phyloP scores from a whole-genome alignment of 2,113 vertebrate species.

The Thalassoma bifasciatum region DNA sequence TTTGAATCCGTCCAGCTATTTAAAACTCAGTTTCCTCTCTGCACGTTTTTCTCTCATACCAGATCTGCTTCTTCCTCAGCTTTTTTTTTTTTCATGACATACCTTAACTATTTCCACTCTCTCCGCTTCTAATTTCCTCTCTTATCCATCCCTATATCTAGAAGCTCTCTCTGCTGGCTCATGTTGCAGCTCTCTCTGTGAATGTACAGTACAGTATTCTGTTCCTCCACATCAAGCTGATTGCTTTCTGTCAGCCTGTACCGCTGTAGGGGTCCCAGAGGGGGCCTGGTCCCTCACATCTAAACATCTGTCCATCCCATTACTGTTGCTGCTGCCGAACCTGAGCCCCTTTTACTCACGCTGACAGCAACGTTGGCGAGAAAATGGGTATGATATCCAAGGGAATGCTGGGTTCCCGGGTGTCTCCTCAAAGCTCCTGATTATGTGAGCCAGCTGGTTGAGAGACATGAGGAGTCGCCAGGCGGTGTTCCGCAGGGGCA shows the following conservation, averaged over 20 bases:
- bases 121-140: constrained; percentile 50
- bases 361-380: constrained; percentile 69
- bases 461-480: constrained; percentile 60
- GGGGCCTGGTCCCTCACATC: constrained; percentile 67
- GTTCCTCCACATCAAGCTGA: constrained; percentile 80
- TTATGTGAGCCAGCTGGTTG: constrained; percentile 77
- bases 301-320: constrained; percentile 83
- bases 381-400: constrained; percentile 68
- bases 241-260: constrained; percentile 77
- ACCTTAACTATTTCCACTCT: constrained; percentile 32
- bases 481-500: constrained; percentile 47
- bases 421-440: constrained; percentile 73
- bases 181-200: constrained; percentile 66
- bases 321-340: constrained; percentile 56
- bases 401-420: constrained; percentile 68
- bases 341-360: constrained; percentile 68
- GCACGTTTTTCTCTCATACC: background rate
- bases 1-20: background rate
- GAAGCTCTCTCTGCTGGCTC: constrained; percentile 70
- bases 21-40: constrained; percentile 10
- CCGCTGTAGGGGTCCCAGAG: constrained; percentile 52
- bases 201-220: constrained; percentile 71
- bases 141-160: constrained; percentile 73
- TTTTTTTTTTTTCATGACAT: constrained; percentile 10
- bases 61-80: background rate